Evolutionary conservation across 2,888 invertebrate species (phyloP), one percentile per base, ranked within the genome.

Genomic region (Exocentrus adspersus): DNA sequence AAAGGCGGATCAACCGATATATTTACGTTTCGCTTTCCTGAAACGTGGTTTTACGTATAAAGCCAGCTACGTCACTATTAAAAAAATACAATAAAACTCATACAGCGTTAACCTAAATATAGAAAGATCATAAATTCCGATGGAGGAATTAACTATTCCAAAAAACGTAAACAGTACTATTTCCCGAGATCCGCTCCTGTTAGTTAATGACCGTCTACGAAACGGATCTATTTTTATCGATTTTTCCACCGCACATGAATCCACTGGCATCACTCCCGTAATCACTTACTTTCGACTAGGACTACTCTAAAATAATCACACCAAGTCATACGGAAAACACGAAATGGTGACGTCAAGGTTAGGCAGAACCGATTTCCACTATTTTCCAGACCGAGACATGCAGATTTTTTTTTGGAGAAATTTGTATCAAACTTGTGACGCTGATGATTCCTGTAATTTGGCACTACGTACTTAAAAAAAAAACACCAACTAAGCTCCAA

Each of bases 211-310:
- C 42, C 41, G 48, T 46, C 42, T 42, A 58, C 59, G 53, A 53
- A 52, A 61, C 46, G 37, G 24, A n/a, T 65, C 65, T 68, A 68
- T 63, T 63, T 65, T 61, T 65, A 65, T 65, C 63, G 68, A 63
- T 67, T 67, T 60, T 41, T 48, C 46, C 64, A 65, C 52, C 60
- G 58, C 64, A 61, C 42, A 64, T 61, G 65, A 65, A 68, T 67
- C 48, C 50, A 30, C 48, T 61, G 63, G 68, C 68, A 61, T 16
- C 51, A 24, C 45, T 52, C 61, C 62, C 59, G 57, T 48, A 62
- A 68, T 62, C 61, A 54, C 60, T 65, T 61, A 62, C 60, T 60
- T 65, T 53, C 60, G 51, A 62, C 51, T 57, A 63, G 60, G 64
- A 65, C 50, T 62, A 61, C 54, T 61, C 68, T 56, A 60, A 63